phyloP scores from a whole-genome alignment of 2,113 vertebrate species.

The Cryptotis parvus region DNA sequence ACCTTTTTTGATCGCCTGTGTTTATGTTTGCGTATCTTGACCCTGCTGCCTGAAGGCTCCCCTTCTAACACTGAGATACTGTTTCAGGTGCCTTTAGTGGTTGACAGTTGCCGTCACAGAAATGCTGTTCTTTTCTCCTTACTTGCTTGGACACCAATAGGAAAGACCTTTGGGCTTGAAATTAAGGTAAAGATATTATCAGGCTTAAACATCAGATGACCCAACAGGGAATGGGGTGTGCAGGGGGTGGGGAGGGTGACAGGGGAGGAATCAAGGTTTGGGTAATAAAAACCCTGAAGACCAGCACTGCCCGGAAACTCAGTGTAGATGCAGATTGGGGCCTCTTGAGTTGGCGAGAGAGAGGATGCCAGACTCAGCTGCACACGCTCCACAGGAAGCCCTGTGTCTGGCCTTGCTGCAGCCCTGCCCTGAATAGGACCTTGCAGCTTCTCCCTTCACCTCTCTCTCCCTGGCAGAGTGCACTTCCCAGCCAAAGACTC shows the following conservation, averaged over 20 bases:
- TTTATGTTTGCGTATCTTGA: neutral
- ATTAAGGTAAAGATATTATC: neutral
- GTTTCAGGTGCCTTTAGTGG: neutral
- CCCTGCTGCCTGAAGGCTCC: slow-evolving; percentile 19
- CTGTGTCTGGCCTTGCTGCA: neutral
- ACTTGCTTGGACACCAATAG: neutral
- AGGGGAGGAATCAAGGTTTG: neutral
- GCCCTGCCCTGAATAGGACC: neutral
- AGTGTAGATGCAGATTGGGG: neutral
- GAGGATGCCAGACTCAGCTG: no score
- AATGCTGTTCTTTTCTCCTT: neutral
- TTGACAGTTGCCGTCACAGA: neutral
- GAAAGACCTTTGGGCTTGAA: neutral
- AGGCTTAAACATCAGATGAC: neutral
- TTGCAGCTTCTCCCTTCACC: neutral
- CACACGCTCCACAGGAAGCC: no score
- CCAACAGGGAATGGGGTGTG: neutral
- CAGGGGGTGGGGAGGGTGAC: no score
- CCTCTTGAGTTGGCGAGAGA: neutral
- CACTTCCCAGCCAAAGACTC: neutral
- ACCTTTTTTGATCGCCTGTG: neutral
- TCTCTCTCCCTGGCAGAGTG: neutral
- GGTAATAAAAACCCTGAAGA: neutral
- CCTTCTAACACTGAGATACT: neutral
- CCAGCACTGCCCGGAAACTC: neutral